Evolutionary conservation across 2,888 invertebrate species (phyloP).

Genomic region (Oxytorus armatus): DNA sequence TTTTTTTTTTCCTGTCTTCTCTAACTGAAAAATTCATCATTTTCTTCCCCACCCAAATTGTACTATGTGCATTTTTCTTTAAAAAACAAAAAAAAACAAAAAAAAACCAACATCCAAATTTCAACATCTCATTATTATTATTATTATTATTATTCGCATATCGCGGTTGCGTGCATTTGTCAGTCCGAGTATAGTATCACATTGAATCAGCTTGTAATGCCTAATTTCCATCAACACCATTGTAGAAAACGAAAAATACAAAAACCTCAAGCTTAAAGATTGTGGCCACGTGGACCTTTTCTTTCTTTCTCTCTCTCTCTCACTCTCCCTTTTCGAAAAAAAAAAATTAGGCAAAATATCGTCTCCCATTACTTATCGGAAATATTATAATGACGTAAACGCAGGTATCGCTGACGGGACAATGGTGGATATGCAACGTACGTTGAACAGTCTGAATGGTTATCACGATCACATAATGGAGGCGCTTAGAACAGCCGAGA

Average conservation of each 20-base stretch:
- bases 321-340: slow-evolving; percentile 7
- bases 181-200: not conserved
- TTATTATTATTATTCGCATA: slow-evolving; percentile 18
- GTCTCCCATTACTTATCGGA: no score
- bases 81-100: no score
- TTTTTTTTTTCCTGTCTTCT: not conserved
- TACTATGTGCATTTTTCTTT: no score
- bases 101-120: no score
- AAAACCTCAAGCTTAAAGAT: slow-evolving; percentile 5
- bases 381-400: not conserved
- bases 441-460: slow-evolving; percentile 94
- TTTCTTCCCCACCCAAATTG: not conserved
- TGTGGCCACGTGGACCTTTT: slow-evolving; percentile 25
- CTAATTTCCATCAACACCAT: slow-evolving; percentile 5
- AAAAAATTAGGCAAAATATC: no score
- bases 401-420: slow-evolving; percentile 85
- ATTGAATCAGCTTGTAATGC: slow-evolving; percentile 1
- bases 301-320: slow-evolving; percentile 30
- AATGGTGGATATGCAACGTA: slow-evolving; percentile 93
- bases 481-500: slow-evolving; percentile 93
- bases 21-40: not conserved
- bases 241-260: slow-evolving; percentile 21
- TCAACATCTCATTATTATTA: not conserved
- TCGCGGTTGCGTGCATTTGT: slow-evolving; percentile 39
- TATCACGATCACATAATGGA: slow-evolving; percentile 97